Evolutionary conservation across 2,797 vertebrate species (phyloP).

Genomic region (Tympanoctomys barrerae): DNA sequence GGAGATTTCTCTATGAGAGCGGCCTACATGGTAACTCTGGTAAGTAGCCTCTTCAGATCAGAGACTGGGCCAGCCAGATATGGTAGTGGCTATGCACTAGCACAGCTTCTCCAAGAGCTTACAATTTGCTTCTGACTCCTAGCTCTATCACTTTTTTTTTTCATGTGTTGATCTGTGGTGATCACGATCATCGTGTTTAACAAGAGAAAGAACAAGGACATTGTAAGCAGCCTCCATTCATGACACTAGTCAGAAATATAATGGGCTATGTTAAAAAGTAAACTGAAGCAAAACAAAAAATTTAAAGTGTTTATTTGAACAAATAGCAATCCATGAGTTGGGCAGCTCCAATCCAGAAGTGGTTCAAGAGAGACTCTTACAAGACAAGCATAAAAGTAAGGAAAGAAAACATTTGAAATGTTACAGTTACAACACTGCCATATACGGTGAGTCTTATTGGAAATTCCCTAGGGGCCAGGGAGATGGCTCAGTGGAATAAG

Average conservation of each 20-base stretch:
- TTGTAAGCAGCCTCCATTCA: background rate
- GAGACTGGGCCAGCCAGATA: background rate
- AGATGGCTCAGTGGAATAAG: too few species aligned
- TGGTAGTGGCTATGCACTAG: background rate
- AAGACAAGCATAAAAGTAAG: background rate
- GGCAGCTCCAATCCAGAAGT: background rate
- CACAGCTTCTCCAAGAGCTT: background rate
- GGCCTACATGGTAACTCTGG: background rate
- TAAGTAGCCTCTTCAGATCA: background rate
- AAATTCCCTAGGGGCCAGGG: too few species aligned
- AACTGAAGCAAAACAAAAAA: background rate
- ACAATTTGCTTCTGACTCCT: background rate
- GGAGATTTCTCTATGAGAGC: background rate
- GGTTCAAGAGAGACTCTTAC: background rate
- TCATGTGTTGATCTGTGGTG: background rate
- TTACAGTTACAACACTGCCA: too few species aligned
- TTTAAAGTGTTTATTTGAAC: background rate
- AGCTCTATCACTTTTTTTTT: background rate
- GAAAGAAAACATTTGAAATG: too few species aligned
- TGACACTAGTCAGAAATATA: background rate
- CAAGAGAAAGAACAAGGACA: background rate
- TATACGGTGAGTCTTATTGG: too few species aligned
- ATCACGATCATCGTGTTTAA: background rate
- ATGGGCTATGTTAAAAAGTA: background rate
- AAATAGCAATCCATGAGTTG: background rate